These are phyloP conservation scores for Piscicola geometra DNA, from an alignment of 2,888 invertebrate genomes.

Conservation along the genomic window DNA sequence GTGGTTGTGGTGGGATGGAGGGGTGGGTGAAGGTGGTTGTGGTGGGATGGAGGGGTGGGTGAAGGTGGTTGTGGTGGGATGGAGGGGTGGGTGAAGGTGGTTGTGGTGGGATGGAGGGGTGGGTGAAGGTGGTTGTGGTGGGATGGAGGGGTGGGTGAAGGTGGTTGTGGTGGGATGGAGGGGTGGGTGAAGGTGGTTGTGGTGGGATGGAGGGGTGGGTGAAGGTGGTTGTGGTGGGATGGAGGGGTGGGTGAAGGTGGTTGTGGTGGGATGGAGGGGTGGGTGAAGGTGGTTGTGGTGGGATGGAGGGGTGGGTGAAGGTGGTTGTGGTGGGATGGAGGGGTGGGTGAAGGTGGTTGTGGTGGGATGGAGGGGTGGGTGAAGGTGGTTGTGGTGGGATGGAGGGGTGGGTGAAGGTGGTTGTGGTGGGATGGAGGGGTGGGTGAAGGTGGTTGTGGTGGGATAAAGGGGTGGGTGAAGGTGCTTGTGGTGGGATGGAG, in stretches of 20 bases:
- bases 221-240: too few relatives aligned
- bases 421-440: background rate
- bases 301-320: background rate
- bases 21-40: background rate
- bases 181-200: too few relatives aligned
- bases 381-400: too few relatives aligned
- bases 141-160: too few relatives aligned
- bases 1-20: too few relatives aligned
- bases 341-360: background rate
- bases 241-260: too few relatives aligned
- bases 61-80: background rate
- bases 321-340: background rate
- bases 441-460: background rate
- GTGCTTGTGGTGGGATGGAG: background rate
- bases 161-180: too few relatives aligned
- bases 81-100: background rate
- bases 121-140: too few relatives aligned
- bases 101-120: too few relatives aligned
- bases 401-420: background rate
- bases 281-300: too few relatives aligned
- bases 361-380: background rate
- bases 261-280: background rate
- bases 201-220: too few relatives aligned
- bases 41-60: background rate
- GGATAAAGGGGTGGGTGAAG: background rate